Conservation (phyloP, 2,113 vertebrate genomes). For the Otis tarda region DNA sequence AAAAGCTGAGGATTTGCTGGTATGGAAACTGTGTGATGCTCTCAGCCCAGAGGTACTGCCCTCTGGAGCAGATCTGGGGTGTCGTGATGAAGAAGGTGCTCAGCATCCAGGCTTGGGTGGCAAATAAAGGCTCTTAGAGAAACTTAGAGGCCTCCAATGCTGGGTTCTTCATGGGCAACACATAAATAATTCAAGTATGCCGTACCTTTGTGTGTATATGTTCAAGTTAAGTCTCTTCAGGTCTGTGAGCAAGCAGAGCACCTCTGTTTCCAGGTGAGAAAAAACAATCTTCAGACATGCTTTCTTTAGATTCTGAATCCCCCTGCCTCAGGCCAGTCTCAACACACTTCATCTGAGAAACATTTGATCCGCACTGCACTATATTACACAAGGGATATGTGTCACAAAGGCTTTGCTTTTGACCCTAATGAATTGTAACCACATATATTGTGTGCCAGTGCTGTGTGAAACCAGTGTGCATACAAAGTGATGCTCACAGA, state of each 20-base stretch:
- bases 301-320: background rate
- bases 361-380: background rate
- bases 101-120: background rate
- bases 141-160: accelerated
- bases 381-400: background rate
- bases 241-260: background rate
- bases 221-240: background rate
- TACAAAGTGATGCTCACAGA: background rate
- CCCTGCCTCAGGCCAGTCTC: background rate
- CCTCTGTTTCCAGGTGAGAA: background rate
- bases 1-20: background rate
- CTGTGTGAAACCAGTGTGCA: accelerated
- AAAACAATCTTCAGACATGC: background rate
- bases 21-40: background rate
- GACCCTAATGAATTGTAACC: background rate
- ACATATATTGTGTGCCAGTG: accelerated
- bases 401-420: background rate
- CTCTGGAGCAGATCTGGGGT: background rate
- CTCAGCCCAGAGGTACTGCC: background rate
- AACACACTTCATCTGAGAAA: background rate
- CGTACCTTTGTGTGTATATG: accelerated
- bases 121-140: background rate
- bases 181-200: background rate
- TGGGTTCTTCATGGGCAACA: background rate
- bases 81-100: background rate